Percentiles rank a stretch among this genome's conserved stretches.
Evolutionary conservation across 2,888 invertebrate genomes (phyloP).

Genomic region (Ennomos quercinarius): DNA sequence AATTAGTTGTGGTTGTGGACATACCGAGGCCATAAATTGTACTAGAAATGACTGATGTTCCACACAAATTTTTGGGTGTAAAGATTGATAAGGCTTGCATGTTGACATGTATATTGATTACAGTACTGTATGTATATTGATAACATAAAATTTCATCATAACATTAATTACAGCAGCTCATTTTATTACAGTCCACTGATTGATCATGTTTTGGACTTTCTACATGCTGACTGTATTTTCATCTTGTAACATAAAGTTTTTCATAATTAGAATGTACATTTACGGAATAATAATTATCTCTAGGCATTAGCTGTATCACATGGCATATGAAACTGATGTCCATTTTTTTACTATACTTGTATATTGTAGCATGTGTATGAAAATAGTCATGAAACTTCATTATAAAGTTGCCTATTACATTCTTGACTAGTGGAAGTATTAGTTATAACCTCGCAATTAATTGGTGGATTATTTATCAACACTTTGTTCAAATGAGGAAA

Average conservation of each 20-base stretch:
- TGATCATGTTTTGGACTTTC: constrained; percentile 20
- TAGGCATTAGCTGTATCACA: constrained; percentile 69
- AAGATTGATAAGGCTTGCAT: constrained; percentile 26
- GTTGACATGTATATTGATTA: constrained; percentile 3
- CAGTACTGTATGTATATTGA: constrained; percentile 21
- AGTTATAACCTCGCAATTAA: constrained; percentile 55
- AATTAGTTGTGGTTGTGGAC: constrained; percentile 69
- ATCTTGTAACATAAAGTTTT: constrained; percentile 63
- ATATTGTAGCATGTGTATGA: constrained; percentile 51
- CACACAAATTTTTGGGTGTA: constrained; percentile 42
- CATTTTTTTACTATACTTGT: constrained; percentile 67
- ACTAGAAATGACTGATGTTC: constrained; percentile 66
- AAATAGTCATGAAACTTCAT: constrained; percentile 42
- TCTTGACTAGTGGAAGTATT: constrained; percentile 41
- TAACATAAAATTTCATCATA: constrained; percentile 23
- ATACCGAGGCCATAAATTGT: constrained; percentile 43
- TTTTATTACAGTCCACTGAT: constrained; percentile 20
- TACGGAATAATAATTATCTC: constrained; percentile 61
- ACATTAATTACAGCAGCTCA: constrained; percentile 12
- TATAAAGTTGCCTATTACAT: constrained; percentile 46
- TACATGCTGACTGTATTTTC: constrained; percentile 23
- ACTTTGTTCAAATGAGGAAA: constrained; percentile 52
- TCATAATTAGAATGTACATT: constrained; percentile 35
- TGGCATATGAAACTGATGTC: constrained; percentile 60
- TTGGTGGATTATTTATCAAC: constrained; percentile 47